Base-by-base conservation (phyloP, 2,113 vertebrate species). In the Ameiurus melas region DNA sequence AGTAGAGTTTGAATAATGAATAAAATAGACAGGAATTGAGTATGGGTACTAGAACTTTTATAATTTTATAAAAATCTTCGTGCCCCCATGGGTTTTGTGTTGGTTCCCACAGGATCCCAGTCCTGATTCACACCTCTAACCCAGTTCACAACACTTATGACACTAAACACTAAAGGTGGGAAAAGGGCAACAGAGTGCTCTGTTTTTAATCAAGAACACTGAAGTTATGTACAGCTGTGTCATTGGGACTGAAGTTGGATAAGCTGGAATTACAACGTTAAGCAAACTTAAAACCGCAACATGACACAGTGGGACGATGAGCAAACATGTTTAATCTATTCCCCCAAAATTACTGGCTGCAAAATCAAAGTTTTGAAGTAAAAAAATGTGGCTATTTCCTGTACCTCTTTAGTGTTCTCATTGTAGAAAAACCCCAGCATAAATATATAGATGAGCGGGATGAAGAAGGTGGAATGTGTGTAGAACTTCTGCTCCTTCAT, bases 401-500 rank as follows among this genome's bases (percentile, higher is more conserved):
- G 22, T 89, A 99, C 98, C 98, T 99, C 98, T 93, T 98, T 99
- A 89, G 96, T 97, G 93, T 96, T 98, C 93, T 99, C 98, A 43
- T 94, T 97, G 94, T 98, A 99, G 96, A 99, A 99, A 58, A 99
- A 89, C 39, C 98, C 98, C 94, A 99, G 94, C 88, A 99, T 96
- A 92, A 99, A 94, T 88, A 99, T 96, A 89, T 98, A 98, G 92
- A 97, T 90, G 87, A 99, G 97, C 1, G 98, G 98, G 90, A 99
- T 96, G 95, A 99, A 99, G 95, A 99, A 99, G 17, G 97, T 96
- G 7, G 97, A 97, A 93, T 99, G 98, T 0, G 97, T 97, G 92
- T 99, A 99, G 93, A 97, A 98, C 92, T 99, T 99, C 91, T 99
- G 98, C 93, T 99, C 98, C 92, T 99, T 99, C 98, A 99, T 99